These are phyloP conservation scores for Ciconia maguari DNA, from an alignment of 2,113 vertebrate genomes.

Conservation along the genomic window DNA sequence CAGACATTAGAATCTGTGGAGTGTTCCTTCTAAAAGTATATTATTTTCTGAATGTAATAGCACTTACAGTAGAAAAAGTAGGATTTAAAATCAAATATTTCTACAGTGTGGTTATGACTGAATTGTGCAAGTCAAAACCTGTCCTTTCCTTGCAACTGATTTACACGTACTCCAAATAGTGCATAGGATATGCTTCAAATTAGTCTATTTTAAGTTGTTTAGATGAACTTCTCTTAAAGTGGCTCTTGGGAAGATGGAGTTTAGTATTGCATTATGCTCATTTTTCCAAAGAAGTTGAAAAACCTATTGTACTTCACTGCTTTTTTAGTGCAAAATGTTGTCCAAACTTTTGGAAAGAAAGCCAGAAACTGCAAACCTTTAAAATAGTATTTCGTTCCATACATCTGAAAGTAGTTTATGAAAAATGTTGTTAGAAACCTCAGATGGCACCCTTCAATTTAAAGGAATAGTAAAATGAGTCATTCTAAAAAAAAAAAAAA, in stretches of 20 bases:
- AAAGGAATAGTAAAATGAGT: constrained; percentile 20
- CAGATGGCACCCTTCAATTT: constrained; percentile 17
- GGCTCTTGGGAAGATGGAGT: not conserved
- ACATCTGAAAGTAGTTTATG: constrained; percentile 46
- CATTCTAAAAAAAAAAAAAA: not conserved
- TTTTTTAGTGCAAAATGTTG: not conserved
- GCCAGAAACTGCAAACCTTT: constrained; percentile 31
- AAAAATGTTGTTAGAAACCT: constrained; percentile 4
- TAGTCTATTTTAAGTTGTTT: not conserved
- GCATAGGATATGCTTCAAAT: not conserved
- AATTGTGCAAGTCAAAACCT: not conserved
- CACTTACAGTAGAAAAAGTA: not conserved
- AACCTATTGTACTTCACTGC: not conserved
- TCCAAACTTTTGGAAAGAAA: not conserved
- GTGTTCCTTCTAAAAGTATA: not conserved
- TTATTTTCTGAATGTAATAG: not conserved
- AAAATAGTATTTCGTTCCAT: not conserved
- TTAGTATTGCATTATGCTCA: not conserved
- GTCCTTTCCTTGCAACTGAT: not conserved
- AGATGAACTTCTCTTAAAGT: not conserved
- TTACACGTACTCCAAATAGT: not conserved
- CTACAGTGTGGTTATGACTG: not conserved
- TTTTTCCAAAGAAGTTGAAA: not conserved
- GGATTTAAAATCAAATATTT: not conserved
- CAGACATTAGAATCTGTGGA: not conserved